Evolutionary conservation across 2,797 vertebrate genomes (phyloP).

Genomic region (Acrossocheilus wenchowensis): DNA sequence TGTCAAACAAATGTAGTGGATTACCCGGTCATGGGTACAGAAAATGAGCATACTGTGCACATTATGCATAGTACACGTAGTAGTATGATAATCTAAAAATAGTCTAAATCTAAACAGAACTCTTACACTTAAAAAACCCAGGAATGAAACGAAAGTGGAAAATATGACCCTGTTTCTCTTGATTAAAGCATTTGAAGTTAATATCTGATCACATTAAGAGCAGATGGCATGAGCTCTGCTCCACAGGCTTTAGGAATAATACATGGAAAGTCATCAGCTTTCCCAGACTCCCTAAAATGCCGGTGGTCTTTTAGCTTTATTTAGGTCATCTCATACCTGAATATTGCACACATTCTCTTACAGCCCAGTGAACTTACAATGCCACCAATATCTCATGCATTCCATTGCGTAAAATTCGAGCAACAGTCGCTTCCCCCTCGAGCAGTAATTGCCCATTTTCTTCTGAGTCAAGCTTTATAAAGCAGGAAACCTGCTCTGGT

Average conservation of each 20-base stretch:
- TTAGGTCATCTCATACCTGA: conserved; percentile 7
- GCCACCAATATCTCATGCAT: conserved; percentile 1
- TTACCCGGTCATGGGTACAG: neutral
- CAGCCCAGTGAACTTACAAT: conserved; percentile 6
- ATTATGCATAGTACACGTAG: neutral
- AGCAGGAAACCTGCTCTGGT: conserved; percentile 53
- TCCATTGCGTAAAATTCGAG: conserved; percentile 21
- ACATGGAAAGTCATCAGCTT: conserved; percentile 42
- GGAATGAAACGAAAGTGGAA: conserved; percentile 15
- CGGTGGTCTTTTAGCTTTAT: conserved; percentile 21
- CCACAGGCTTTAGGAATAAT: conserved; percentile 48
- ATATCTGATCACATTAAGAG: conserved; percentile 56
- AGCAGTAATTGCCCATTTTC: conserved; percentile 43
- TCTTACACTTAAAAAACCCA: neutral
- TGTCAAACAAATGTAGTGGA: neutral
- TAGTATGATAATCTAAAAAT: neutral
- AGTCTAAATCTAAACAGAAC: neutral
- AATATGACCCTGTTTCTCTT: conserved; percentile 44
- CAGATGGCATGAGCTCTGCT: conserved; percentile 56
- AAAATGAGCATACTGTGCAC: neutral
- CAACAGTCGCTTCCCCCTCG: conserved; percentile 41
- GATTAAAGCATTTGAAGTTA: conserved; percentile 59
- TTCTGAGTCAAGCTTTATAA: conserved; percentile 52
- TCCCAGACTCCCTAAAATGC: conserved; percentile 14
- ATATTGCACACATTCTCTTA: conserved; percentile 2